Conservation (phyloP, 2,797 vertebrate genomes). For the Semaprochilodus insignis region DNA sequence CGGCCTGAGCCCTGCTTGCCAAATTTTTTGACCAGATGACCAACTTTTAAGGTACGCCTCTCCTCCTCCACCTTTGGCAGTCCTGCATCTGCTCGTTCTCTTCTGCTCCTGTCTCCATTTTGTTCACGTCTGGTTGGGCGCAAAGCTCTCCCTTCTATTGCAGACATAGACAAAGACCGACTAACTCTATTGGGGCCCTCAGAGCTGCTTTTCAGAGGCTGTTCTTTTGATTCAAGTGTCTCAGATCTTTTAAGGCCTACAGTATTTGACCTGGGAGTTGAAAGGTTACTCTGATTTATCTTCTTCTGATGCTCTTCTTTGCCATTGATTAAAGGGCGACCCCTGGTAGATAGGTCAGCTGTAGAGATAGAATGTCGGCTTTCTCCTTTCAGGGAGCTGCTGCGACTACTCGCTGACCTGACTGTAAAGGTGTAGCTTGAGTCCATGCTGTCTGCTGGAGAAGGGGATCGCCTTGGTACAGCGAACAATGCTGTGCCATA, state of each 20-base stretch:
- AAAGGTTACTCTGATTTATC: constrained; percentile 54
- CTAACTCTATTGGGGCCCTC: constrained; percentile 54
- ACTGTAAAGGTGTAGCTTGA: constrained; percentile 82
- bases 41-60: constrained; percentile 52
- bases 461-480: constrained; percentile 71
- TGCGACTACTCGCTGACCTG: constrained; percentile 68
- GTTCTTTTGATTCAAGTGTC: constrained; percentile 42
- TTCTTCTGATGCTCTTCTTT: constrained; percentile 58
- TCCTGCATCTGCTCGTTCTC: constrained; percentile 39
- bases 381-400: constrained; percentile 64
- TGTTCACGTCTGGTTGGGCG: constrained; percentile 40
- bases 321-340: constrained; percentile 62
- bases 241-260: constrained; percentile 37
- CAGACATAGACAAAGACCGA: constrained; percentile 77
- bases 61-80: constrained; percentile 70
- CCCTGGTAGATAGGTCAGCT: constrained; percentile 71
- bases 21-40: constrained; percentile 74
- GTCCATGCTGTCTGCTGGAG: constrained; percentile 79
- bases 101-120: constrained; percentile 55
- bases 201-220: constrained; percentile 27
- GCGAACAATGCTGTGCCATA: constrained; percentile 68
- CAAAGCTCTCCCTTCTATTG: constrained; percentile 68
- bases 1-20: constrained; percentile 84
- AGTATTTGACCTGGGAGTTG: constrained; percentile 55
- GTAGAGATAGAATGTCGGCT: constrained; percentile 72